Percentiles rank a stretch among this genome's conserved stretches.
These are phyloP conservation scores for Drosophila burlai DNA, from an alignment of 1,140 invertebrate genomes.

Conservation along the genomic window DNA sequence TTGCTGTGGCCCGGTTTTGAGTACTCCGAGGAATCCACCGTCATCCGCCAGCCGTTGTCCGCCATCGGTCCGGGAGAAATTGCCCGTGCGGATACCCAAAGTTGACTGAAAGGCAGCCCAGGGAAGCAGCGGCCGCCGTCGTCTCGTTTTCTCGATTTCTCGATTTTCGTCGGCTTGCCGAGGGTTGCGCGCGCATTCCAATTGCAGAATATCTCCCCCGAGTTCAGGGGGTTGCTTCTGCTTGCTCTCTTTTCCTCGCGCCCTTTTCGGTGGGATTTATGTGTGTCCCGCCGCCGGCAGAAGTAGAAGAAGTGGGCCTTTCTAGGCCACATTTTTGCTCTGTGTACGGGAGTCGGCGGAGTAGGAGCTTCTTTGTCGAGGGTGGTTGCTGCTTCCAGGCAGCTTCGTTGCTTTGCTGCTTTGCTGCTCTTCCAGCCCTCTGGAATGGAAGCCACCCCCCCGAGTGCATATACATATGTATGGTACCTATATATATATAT, in stretches of 20 bases:
- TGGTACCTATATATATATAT: constrained; percentile 15
- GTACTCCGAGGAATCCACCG: constrained; percentile 49
- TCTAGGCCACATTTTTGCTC: constrained; percentile 60
- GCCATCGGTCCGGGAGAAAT: constrained; percentile 83
- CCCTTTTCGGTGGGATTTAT: constrained; percentile 12
- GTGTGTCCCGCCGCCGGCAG: constrained; percentile 25
- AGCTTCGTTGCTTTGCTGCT: constrained; percentile 4
- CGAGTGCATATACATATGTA: constrained; percentile 3
- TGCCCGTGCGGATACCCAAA: constrained; percentile 85
- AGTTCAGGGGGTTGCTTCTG: constrained; percentile 49
- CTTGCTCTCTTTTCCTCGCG: constrained; percentile 7
- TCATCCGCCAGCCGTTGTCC: constrained; percentile 64
- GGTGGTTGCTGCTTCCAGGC: constrained; percentile 60
- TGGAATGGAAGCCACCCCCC: constrained; percentile 22
- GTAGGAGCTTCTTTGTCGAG: constrained; percentile 38
- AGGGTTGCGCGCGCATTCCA: constrained; percentile 81
- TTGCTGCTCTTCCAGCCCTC: constrained; percentile 29
- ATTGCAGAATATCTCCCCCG: constrained; percentile 75
- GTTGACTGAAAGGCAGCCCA: constrained; percentile 84
- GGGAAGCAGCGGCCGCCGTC: constrained; percentile 68
- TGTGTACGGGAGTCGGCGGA: constrained; percentile 56
- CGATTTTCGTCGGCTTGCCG: constrained; percentile 41
- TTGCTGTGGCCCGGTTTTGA: constrained; percentile 75
- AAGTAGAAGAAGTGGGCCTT: constrained; percentile 47
- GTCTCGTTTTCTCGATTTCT: constrained; percentile 43